Percentiles rank a stretch among this genome's conserved stretches.
These are phyloP conservation scores for Stenurella melanura DNA, from an alignment of 2,888 invertebrate species.

Conservation along the genomic window DNA sequence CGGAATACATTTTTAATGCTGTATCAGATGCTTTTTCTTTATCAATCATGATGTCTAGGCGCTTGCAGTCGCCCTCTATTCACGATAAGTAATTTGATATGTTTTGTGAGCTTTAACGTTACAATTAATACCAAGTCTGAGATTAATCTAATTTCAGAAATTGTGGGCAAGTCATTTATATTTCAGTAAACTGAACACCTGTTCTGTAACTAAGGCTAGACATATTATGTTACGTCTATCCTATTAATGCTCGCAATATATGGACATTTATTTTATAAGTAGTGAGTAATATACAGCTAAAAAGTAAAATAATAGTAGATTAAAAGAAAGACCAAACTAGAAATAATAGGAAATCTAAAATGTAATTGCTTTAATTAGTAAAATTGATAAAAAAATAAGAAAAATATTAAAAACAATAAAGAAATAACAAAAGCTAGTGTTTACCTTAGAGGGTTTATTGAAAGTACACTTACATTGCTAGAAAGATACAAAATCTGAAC, in stretches of 20 bases:
- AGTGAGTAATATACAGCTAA: too few relatives aligned
- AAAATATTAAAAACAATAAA: too few relatives aligned
- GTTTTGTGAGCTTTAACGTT: slow-evolving; percentile 38
- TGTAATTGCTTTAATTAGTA: too few relatives aligned
- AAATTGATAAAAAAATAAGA: too few relatives aligned
- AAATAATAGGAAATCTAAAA: too few relatives aligned
- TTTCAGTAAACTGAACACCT: slow-evolving; percentile 19
- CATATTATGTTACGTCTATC: slow-evolving; percentile 9
- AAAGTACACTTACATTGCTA: too few relatives aligned
- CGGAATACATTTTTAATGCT: slow-evolving; percentile 58
- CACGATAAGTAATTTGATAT: slow-evolving; percentile 40
- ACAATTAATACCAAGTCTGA: slow-evolving; percentile 31
- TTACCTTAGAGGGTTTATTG: too few relatives aligned
- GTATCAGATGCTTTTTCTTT: slow-evolving; percentile 53
- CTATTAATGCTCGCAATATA: slow-evolving; percentile 4
- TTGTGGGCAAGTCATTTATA: slow-evolving; percentile 32
- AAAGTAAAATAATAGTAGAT: too few relatives aligned
- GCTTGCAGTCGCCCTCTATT: slow-evolving; percentile 28
- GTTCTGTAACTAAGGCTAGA: not conserved
- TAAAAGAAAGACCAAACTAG: too few relatives aligned
- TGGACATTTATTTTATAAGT: too few relatives aligned
- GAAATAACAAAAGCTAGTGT: too few relatives aligned
- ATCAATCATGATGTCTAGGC: slow-evolving; percentile 38
- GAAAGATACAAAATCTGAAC: too few relatives aligned
- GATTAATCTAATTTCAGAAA: slow-evolving; percentile 28